Evolutionary conservation across 1,140 invertebrate species (phyloP).

Genomic region (Neelides sp.): DNA sequence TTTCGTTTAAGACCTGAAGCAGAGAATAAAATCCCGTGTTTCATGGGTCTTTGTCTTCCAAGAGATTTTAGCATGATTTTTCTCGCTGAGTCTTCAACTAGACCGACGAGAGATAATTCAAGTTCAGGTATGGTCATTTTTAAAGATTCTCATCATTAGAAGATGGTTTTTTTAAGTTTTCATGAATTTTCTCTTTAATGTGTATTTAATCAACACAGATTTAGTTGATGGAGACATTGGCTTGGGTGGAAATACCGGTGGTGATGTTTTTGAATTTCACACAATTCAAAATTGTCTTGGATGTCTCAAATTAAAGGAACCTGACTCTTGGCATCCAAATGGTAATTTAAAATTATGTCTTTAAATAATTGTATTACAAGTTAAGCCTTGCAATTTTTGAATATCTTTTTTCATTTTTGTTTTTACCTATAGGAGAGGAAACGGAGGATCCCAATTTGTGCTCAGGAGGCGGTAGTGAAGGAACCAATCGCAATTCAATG

Average conservation of each 20-base stretch:
- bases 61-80: conserved; percentile 53
- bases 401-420: too few species aligned
- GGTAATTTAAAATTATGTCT: too few species aligned
- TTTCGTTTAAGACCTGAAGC: conserved; percentile 18
- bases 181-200: too few species aligned
- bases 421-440: too few species aligned
- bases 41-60: conserved; percentile 68
- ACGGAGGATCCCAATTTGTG: too few species aligned
- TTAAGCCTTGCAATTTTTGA: too few species aligned
- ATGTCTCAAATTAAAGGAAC: conserved; percentile 7
- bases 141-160: too few species aligned
- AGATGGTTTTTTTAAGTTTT: too few species aligned
- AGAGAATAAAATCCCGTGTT: conserved; percentile 36
- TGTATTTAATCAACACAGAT: too few species aligned
- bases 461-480: not conserved
- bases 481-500: conserved; percentile 8
- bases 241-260: not conserved
- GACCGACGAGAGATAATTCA: not conserved
- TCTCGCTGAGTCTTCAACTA: conserved; percentile 36
- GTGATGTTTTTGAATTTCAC: conserved; percentile 16
- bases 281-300: conserved; percentile 13
- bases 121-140: not conserved
- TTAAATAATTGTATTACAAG: too few species aligned
- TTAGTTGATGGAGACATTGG: too few species aligned
- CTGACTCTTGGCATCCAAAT: not conserved